Evolutionary conservation across 92 coral and sea anemone species (phyloP).

Genomic region (Actinostola sp.): DNA sequence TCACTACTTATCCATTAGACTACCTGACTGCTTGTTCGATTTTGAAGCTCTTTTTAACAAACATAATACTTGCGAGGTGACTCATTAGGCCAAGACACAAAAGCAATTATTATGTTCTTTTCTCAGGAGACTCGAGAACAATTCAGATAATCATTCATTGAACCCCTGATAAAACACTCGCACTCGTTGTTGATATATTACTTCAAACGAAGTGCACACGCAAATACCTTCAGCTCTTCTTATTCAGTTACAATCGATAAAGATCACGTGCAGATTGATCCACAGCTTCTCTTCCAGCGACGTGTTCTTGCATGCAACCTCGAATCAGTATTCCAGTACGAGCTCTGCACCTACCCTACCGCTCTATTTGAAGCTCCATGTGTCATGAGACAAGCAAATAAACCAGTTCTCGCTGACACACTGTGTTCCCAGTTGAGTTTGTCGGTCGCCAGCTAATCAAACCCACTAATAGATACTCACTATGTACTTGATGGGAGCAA

Average conservation of each 20-base stretch:
- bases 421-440: background rate
- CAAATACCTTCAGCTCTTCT: conserved; percentile 27
- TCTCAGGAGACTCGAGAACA: too few species aligned
- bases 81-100: too few species aligned
- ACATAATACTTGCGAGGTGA: too few species aligned
- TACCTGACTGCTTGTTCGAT: too few species aligned
- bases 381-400: conserved; percentile 30
- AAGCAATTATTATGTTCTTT: too few species aligned
- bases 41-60: too few species aligned
- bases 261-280: conserved; percentile 37
- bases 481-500: conserved; percentile 44
- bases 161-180: too few species aligned
- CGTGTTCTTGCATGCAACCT: conserved; percentile 29
- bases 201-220: conserved; percentile 33
- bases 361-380: conserved; percentile 32
- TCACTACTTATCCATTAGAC: too few species aligned
- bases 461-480: conserved; percentile 10
- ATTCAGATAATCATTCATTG: too few species aligned
- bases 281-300: conserved; percentile 43
- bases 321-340: conserved; percentile 25
- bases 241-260: conserved; percentile 32
- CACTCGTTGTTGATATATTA: too few species aligned
- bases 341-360: conserved; percentile 25
- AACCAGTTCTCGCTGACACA: conserved; percentile 44
- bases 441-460: background rate